Evolutionary conservation across 2,888 invertebrate genomes (phyloP), one percentile per base, ranked within the genome.

Genomic region (Sipunculus nudus): DNA sequence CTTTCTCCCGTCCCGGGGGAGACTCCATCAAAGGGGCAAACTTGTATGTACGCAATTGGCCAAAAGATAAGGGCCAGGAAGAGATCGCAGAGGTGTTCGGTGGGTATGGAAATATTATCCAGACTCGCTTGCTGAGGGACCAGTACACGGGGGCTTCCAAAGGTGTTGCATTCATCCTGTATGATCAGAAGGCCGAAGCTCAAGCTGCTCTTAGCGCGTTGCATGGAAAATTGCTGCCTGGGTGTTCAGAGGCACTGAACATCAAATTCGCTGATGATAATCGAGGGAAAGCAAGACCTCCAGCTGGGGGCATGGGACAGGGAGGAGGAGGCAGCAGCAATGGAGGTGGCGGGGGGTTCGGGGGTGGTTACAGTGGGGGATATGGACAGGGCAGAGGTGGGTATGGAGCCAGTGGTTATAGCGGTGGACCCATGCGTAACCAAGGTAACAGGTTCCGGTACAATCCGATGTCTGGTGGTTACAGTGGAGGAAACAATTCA

Each of bases 21-120:
- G 94, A 95, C 70, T 92, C 92, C 70, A 94, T 94, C 78, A 95
- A 94, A 83, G 94, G 94, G 73, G 94, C 95, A 23, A 96, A 96
- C 85, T 87, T 96, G 57, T 96, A 96, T 85, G 92, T 96, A 63
- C 92, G 94, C 70, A 94, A 95, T 85, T 87, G 96, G 72, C 96
- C 96, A 61, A 71, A 72, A 29, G 70, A 73, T 49, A 80, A 77
- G 70, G 75, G 74, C 23, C 93, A 94, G 79, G 89, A 90, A 47
- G 91, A 94, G 76, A 86, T 96, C 62, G 91, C 93, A 76, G 89
- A 90, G 61, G 88, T 94, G 82, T 96, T 96, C 85, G 90, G 91
- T 76, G 90, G 91, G 82, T 96, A 89, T 84, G 96, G 96, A 32
- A 89, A 90, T 73, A 95, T 96, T 82, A 92, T 96, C 71, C 95